A percentile compares a stretch with the other conserved stretches of the same genome.
These are phyloP conservation scores for Istiophorus platypterus DNA, from an alignment of 2,113 vertebrate genomes.

Conservation along the genomic window DNA sequence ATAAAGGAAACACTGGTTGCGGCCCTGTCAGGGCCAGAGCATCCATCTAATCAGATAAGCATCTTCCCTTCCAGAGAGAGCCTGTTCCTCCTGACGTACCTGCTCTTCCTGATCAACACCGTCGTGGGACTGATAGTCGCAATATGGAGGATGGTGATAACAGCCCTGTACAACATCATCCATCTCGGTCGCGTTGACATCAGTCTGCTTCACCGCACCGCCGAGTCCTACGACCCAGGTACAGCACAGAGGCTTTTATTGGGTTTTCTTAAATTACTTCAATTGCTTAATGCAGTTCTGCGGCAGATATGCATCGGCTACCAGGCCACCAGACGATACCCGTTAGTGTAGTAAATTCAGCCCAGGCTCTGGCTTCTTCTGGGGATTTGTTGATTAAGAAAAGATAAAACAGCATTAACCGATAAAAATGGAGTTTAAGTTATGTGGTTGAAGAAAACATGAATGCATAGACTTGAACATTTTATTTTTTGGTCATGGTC, in stretches of 20 bases:
- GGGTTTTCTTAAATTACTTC: neutral
- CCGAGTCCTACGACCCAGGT: conserved; percentile 89
- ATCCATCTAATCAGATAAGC: too few relatives aligned
- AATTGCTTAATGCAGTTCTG: neutral
- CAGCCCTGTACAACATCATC: conserved; percentile 87
- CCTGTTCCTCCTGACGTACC: conserved; percentile 86
- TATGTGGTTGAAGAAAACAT: neutral
- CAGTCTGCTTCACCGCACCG: conserved; percentile 86
- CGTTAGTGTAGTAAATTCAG: neutral
- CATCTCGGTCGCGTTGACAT: conserved; percentile 89
- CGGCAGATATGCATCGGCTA: neutral
- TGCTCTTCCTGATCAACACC: conserved; percentile 90
- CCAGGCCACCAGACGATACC: neutral
- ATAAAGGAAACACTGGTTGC: neutral
- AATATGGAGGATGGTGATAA: conserved; percentile 86
- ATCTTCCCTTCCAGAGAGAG: conserved; percentile 78
- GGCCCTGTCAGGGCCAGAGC: too few relatives aligned
- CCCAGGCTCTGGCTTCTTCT: too few relatives aligned
- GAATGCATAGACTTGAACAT: neutral
- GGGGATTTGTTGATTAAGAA: too few relatives aligned
- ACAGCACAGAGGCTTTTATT: neutral
- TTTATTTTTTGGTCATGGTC: neutral
- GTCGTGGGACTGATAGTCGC: conserved; percentile 83
- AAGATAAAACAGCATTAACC: neutral
- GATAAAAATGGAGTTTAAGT: neutral